Conservation (phyloP, 1,140 invertebrate genomes). For the Brachionus angularis region DNA sequence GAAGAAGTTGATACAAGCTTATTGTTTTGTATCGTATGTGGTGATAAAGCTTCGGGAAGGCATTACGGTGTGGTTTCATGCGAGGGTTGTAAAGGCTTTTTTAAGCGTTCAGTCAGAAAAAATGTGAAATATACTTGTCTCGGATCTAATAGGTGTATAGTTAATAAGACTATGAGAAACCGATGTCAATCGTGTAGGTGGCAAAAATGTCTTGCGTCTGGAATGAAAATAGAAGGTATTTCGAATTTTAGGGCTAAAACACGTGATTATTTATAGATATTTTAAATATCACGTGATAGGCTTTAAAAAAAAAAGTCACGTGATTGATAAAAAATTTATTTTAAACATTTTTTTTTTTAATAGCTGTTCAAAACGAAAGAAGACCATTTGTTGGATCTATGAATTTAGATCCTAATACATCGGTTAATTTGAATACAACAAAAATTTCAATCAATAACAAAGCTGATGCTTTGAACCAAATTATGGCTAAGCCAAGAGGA, state of each 20-base stretch:
- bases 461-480: not conserved
- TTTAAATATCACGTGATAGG: no score
- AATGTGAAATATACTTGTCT: slow-evolving; percentile 91
- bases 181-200: slow-evolving; percentile 85
- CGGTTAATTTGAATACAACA: not conserved
- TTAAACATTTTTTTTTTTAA: not conserved
- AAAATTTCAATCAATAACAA: not conserved
- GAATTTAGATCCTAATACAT: not conserved
- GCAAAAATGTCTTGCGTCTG: slow-evolving; percentile 81
- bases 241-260: no score
- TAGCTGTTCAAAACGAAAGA: slow-evolving; percentile 44
- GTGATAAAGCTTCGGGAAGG: slow-evolving; percentile 94
- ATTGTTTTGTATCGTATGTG: slow-evolving; percentile 91
- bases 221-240: slow-evolving; percentile 89
- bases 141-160: slow-evolving; percentile 87
- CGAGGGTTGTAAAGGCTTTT: slow-evolving; percentile 87
- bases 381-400: slow-evolving; percentile 34
- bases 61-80: slow-evolving; percentile 93
- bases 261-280: no score
- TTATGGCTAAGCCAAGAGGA: slow-evolving; percentile 14
- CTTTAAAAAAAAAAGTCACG: no score
- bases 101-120: slow-evolving; percentile 75
- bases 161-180: slow-evolving; percentile 68
- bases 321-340: no score
- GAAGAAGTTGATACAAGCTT: slow-evolving; percentile 39